These are phyloP conservation scores for Pitta sordida DNA, from an alignment of 2,113 vertebrate species.

Conservation along the genomic window DNA sequence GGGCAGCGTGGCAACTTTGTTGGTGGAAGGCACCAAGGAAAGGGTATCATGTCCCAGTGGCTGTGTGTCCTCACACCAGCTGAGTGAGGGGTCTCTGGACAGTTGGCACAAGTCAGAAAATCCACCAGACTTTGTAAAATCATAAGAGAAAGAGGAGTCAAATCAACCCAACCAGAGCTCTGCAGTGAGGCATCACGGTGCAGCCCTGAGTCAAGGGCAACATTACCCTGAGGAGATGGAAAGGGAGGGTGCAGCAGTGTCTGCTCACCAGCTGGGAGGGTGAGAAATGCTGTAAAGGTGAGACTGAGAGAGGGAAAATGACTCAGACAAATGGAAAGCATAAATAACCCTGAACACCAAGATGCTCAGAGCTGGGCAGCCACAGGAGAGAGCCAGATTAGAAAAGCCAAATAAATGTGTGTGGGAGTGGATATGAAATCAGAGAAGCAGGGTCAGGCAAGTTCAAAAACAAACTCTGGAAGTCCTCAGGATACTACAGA, in stretches of 20 bases:
- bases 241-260: fast-evolving
- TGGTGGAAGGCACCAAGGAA: fast-evolving
- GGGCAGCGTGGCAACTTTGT: fast-evolving
- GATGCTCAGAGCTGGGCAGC: background rate
- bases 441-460: conserved; percentile 20
- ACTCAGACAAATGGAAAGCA: conserved; percentile 19
- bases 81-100: background rate
- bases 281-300: background rate
- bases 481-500: conserved; percentile 11
- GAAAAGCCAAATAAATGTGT: conserved; percentile 12
- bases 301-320: background rate
- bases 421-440: conserved; percentile 39
- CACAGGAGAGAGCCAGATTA: conserved; percentile 18
- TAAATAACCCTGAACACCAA: conserved; percentile 5
- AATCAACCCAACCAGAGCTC: background rate
- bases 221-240: background rate
- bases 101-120: background rate
- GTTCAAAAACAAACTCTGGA: conserved; percentile 42
- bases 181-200: background rate
- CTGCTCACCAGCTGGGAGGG: background rate
- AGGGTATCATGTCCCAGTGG: fast-evolving
- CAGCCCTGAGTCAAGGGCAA: background rate
- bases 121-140: background rate
- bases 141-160: background rate
- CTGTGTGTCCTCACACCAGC: background rate